Base-by-base conservation (phyloP, 2,888 invertebrate species). In the Microctonus hyperodae region DNA sequence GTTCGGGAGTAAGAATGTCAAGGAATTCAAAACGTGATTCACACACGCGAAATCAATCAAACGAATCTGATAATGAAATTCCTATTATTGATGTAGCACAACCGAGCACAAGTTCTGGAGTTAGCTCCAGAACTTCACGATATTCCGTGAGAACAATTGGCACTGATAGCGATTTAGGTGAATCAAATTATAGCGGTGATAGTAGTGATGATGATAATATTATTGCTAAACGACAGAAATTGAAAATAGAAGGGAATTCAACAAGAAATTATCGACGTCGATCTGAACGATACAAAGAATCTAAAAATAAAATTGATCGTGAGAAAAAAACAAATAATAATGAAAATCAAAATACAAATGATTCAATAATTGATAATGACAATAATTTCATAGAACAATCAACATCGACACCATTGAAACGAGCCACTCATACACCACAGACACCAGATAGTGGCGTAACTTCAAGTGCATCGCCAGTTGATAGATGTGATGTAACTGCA, bases 391-490 rank as follows among this genome's bases (percentile, higher is more conserved):
- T 28, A 22, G 51, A 37, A 22, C 23, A 51, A 37, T 9, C 23
- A 16, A 23, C 37, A n/a, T 37, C 22, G 23, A 66, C 68, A 6
- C 65, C 64, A 3, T 22, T 57, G 56, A 64, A 57, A 22, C 40
- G 11, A 55, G 16, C 9, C 20, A 33, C 44, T 37, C 67, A 56
- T 25, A 37, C 76, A 68, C 75, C 77, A 65, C 75, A 76, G 4
- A 81, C 81, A 2, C 79, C 83, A 1, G 84, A 84, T 66, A 83
- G 83, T 65, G 84, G 83, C 6, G 80, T 84, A 44, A 78, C 77
- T 1, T 83, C 83, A 7, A 80, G 80, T 11, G 69, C 81, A 9
- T 83, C 83, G 1, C 81, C 81, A 0, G 68, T 70, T 0, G 82
- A 82, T 44, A 82, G 79, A 53, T 75, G 69, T 61, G 69, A 72